These are phyloP conservation scores for Ditylenchus dipsaci DNA, from an alignment of 1,140 invertebrate genomes.

Conservation along the genomic window DNA sequence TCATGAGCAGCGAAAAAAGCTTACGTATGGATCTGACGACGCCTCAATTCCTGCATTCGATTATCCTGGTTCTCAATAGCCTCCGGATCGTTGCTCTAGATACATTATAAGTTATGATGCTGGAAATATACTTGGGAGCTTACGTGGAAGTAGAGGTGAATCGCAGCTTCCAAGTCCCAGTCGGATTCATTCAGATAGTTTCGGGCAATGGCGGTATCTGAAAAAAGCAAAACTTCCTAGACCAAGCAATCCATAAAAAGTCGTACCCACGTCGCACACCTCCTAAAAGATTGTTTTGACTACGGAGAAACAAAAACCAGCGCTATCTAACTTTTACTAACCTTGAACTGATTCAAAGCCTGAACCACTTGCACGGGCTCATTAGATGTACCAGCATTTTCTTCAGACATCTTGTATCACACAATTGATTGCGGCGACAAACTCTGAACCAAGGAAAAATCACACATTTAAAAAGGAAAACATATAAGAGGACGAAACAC, in stretches of 20 bases:
- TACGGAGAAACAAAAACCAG: background rate
- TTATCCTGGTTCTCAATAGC: constrained; percentile 10
- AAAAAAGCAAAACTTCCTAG: constrained; percentile 20
- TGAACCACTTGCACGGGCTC: background rate
- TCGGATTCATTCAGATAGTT: constrained; percentile 9
- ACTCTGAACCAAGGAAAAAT: too few relatives aligned
- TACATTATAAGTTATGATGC: background rate
- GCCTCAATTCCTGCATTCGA: constrained; percentile 3
- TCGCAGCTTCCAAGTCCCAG: constrained; percentile 19
- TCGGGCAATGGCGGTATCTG: constrained; percentile 14
- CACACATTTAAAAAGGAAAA: too few relatives aligned
- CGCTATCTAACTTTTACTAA: background rate
- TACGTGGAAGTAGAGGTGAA: constrained; percentile 22
- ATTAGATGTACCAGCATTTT: background rate
- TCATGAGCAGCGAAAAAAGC: too few relatives aligned
- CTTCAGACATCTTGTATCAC: background rate
- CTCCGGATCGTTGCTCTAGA: constrained; percentile 8
- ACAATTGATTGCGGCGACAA: too few relatives aligned
- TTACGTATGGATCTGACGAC: background rate
- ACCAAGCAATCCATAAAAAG: background rate
- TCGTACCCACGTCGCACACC: background rate
- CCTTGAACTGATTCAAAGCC: background rate
- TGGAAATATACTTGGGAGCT: background rate
- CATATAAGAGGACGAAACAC: too few relatives aligned
- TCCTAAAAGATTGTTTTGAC: background rate